Conservation (phyloP, 2,888 invertebrate genomes). For the Drosophila paramelanica region DNA sequence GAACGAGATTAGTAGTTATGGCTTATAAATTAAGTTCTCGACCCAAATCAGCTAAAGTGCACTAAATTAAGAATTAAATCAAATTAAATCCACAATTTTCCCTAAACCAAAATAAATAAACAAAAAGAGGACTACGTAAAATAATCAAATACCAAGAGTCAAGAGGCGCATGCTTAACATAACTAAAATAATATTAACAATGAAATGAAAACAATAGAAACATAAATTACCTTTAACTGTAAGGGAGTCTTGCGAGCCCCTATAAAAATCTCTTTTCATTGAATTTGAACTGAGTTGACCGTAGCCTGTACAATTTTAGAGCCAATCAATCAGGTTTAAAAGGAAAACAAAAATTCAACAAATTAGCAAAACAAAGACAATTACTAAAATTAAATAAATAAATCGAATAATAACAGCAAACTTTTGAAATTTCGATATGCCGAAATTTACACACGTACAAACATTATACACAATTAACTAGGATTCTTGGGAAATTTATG, state of each 20-base stretch:
- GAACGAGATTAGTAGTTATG: conserved; percentile 72
- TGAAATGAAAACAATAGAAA: conserved; percentile 24
- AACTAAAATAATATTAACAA: conserved; percentile 40
- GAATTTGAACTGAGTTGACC: conserved; percentile 87
- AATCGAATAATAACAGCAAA: conserved; percentile 10
- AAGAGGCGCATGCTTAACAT: conserved; percentile 50
- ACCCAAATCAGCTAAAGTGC: conserved; percentile 31
- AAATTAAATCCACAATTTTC: conserved; percentile 15
- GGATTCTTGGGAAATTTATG: neutral
- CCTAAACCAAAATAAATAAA: conserved; percentile 21
- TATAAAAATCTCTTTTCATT: conserved; percentile 95
- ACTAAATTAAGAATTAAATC: neutral
- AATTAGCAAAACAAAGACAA: conserved; percentile 52
- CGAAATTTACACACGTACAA: conserved; percentile 47
- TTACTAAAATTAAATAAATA: conserved; percentile 24
- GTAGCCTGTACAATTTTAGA: conserved; percentile 70
- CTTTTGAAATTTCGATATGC: conserved; percentile 30
- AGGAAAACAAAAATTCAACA: conserved; percentile 51
- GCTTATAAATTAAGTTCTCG: conserved; percentile 37
- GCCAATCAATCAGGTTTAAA: conserved; percentile 46
- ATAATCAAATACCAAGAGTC: conserved; percentile 2
- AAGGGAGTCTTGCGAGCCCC: conserved; percentile 95
- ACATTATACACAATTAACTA: conserved; percentile 6
- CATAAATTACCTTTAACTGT: conserved; percentile 90
- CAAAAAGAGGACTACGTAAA: conserved; percentile 13